phyloP scores from a whole-genome alignment of 2,888 invertebrate genomes.

The Coleophora flavipennella region DNA sequence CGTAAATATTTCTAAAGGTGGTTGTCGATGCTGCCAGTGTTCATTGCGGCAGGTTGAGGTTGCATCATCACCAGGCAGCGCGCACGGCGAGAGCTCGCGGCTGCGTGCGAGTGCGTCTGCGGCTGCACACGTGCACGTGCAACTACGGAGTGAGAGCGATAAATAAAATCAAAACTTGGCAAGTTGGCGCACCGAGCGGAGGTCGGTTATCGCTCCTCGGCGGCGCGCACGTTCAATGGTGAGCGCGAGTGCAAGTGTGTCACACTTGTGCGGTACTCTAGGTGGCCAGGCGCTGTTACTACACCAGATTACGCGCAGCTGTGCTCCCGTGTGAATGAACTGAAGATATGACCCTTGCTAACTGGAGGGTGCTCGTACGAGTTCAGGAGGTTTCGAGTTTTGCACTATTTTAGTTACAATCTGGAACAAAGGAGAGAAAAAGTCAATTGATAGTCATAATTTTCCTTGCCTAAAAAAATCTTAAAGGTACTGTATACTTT shows the following conservation, averaged over 20 bases:
- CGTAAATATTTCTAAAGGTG: constrained; percentile 3
- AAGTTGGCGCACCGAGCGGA: constrained; percentile 41
- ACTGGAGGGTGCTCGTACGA: constrained; percentile 8
- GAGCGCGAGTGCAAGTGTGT: constrained; percentile 35
- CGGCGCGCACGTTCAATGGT: constrained; percentile 24
- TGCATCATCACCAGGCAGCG: constrained; percentile 25
- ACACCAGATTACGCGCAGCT: constrained; percentile 20
- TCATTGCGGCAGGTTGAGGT: constrained; percentile 10
- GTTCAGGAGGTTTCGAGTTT: constrained; percentile 2
- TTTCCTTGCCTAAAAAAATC: no score
- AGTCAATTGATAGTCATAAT: no score
- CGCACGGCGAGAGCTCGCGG: constrained; percentile 25
- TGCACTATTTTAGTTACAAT: constrained; percentile 10
- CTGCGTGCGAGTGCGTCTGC: constrained; percentile 22
- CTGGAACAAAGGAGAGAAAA: constrained; percentile 27
- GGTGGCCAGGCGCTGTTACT: constrained; percentile 38
- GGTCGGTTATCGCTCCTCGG: constrained; percentile 52
- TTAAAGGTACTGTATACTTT: no score
- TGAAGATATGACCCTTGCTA: constrained; percentile 6
- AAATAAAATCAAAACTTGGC: constrained; percentile 50
- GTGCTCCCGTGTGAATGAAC: constrained; percentile 28
- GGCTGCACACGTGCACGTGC: constrained; percentile 43
- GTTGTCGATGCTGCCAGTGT: constrained; percentile 14
- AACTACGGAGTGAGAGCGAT: constrained; percentile 49
- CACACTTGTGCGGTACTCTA: constrained; percentile 24